Evolutionary conservation across 2,113 vertebrate species (phyloP), one percentile per base, ranked within the genome.

Genomic region (Hypocryptadius cinnamomeus): DNA sequence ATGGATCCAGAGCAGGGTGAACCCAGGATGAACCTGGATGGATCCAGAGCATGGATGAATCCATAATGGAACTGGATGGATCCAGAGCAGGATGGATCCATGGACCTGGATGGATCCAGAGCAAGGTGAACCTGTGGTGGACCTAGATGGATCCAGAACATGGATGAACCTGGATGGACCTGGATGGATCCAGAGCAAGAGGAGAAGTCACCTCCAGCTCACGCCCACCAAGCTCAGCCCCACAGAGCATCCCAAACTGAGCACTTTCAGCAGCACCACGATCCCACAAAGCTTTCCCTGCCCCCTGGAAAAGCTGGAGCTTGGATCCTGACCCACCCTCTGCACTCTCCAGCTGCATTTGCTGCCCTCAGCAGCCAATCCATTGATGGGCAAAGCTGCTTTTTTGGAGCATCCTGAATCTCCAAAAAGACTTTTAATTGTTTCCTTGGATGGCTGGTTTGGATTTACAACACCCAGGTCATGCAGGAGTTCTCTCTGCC

Each of bases 141-240:
- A 31, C 3, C 7, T 23, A 37, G 60, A 35, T 22, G 18, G 31
- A 56, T 21, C 70, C 40, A 44, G 30, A 25, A 9, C 4, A 57
- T 18, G n/a, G 56, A 59, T 59, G 15, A 14, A 37, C 25, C 15
- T 50, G 4, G 18, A 17, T 19, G 8, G 25, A 30, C 13, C 9
- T 21, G 28, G 22, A 31, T 22, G 15, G 39, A 30, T 35, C 31
- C 50, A 56, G 61, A 66, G 27, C 28, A 51, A 48, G 30, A n/a
- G 21, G 18, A 72, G 30, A 50, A 59, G 30, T n/a, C 16, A 16
- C 20, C 33, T 45, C 60, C 45, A 68, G 15, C 3, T 57, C 8
- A 22, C 18, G n/a, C 19, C 2, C 10, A 3, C 9, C 0, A 0
- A 8, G 16, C 3, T 13, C 45, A 79, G 8, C 42, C 35, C 53